Evolutionary conservation across 2,797 vertebrate genomes (phyloP).

Genomic region (Mus spretus): DNA sequence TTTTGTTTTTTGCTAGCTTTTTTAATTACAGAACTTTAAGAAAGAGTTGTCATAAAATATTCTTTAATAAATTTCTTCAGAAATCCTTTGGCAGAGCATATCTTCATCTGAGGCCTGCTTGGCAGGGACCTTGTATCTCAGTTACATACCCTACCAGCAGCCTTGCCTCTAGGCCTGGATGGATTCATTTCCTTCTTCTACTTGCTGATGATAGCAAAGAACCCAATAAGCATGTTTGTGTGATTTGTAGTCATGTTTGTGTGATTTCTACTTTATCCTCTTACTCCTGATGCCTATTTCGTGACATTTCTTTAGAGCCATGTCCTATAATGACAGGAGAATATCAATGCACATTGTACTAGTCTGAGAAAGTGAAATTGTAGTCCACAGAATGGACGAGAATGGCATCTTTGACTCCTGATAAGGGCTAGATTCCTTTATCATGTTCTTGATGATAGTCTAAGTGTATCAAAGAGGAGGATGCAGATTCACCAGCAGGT

Average conservation of each 20-base stretch:
- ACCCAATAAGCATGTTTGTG: not conserved
- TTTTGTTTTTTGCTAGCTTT: not conserved
- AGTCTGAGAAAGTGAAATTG: not conserved
- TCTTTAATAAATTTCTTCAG: not conserved
- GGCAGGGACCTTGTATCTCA: not conserved
- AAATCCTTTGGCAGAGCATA: not conserved
- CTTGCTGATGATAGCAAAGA: not conserved
- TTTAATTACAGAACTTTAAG: not conserved
- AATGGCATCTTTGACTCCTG: not conserved
- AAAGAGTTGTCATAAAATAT: slow-evolving; percentile 24
- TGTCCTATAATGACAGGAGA: not conserved
- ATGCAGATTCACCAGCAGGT: not conserved
- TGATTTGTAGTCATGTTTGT: not conserved
- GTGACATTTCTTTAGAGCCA: not conserved
- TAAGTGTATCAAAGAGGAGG: not conserved
- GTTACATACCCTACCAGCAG: not conserved
- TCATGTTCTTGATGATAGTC: not conserved
- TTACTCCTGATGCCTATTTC: not conserved
- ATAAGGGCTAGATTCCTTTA: not conserved
- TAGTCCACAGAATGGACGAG: not conserved
- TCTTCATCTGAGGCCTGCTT: not conserved
- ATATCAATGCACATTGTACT: not conserved
- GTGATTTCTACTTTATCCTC: not conserved
- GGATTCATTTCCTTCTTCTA: not conserved
- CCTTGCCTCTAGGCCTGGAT: not conserved